Conservation (phyloP, 2,113 vertebrate species). For the Lophura nycthemera region DNA sequence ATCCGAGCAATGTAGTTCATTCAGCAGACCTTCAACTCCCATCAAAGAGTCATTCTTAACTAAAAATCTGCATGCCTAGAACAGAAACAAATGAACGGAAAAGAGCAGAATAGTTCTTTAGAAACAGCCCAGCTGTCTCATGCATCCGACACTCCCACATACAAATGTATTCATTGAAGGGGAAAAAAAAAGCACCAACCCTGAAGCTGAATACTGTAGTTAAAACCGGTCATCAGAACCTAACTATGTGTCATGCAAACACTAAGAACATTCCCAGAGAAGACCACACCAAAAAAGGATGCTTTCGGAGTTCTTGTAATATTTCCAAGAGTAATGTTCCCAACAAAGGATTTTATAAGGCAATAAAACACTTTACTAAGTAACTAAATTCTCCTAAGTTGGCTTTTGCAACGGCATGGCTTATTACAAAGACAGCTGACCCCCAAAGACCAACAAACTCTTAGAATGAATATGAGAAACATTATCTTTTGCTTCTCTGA, state of each 20-base stretch:
- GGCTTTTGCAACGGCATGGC: not conserved
- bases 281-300: not conserved
- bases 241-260: not conserved
- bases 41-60: constrained; percentile 71
- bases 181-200: not conserved
- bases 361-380: constrained; percentile 22
- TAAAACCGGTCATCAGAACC: constrained; percentile 27
- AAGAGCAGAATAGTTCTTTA: constrained; percentile 68
- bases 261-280: not conserved
- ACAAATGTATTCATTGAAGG: constrained; percentile 56
- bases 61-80: constrained; percentile 28
- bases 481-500: not conserved
- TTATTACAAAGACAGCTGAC: constrained; percentile 12
- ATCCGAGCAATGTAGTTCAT: constrained; percentile 49
- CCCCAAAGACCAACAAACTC: not conserved
- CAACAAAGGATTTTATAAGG: constrained; percentile 44
- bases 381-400: constrained; percentile 17
- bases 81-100: constrained; percentile 64
- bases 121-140: constrained; percentile 60
- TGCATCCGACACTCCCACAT: constrained; percentile 36
- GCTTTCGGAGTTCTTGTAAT: not conserved
- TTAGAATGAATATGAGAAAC: not conserved
- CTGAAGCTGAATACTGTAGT: constrained; percentile 5
- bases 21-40: constrained; percentile 27
- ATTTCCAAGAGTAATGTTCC: not conserved